Conservation (phyloP, 2,797 vertebrate species). For the Syngnathus rostellatus region DNA sequence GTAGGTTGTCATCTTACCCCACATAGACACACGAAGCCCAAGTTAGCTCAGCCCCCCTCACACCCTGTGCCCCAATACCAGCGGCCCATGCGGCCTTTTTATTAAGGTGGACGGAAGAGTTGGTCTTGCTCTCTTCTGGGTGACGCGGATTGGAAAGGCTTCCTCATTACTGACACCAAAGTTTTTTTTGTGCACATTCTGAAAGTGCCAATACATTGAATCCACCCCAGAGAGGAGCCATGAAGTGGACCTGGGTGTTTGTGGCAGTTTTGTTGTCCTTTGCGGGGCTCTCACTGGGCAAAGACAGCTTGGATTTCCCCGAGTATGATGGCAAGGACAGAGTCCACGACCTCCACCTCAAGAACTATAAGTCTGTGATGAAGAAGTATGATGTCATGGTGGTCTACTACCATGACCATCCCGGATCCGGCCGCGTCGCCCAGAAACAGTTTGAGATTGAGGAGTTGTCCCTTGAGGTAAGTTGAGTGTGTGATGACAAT, state of each 20-base stretch:
- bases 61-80: constrained; percentile 49
- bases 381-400: constrained; percentile 84
- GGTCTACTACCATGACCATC: constrained; percentile 83
- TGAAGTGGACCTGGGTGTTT: constrained; percentile 72
- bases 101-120: constrained; percentile 67
- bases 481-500: constrained; percentile 28
- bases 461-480: constrained; percentile 84
- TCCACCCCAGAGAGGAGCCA: constrained; percentile 50
- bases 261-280: constrained; percentile 67
- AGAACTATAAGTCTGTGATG: constrained; percentile 82
- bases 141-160: constrained; percentile 65
- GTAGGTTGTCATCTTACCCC: constrained; percentile 39
- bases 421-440: constrained; percentile 74
- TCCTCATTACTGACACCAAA: constrained; percentile 43
- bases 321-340: constrained; percentile 82
- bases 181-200: constrained; percentile 23
- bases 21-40: constrained; percentile 45
- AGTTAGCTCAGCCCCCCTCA: constrained; percentile 64
- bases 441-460: constrained; percentile 82
- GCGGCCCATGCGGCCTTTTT: constrained; percentile 63
- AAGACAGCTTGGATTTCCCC: constrained; percentile 74
- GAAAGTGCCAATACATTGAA: constrained; percentile 29
- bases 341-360: constrained; percentile 75
- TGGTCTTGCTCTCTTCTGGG: constrained; percentile 72
- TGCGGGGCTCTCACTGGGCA: constrained; percentile 52